Conservation (phyloP, 1,140 invertebrate genomes). For the Trichoplusia ni region DNA sequence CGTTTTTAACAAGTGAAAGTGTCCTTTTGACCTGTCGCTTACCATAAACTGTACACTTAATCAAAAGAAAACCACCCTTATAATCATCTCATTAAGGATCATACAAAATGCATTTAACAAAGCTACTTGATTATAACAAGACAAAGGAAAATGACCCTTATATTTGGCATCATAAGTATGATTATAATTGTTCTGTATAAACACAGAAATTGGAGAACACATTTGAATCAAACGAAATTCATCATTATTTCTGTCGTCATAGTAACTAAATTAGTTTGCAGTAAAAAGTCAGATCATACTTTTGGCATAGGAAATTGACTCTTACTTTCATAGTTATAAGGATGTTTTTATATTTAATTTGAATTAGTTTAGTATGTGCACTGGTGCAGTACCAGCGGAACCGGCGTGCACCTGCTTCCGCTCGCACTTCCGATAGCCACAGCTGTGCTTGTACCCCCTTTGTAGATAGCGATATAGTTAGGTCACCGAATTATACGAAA, state of each 20-base stretch:
- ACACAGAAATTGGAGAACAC: neutral
- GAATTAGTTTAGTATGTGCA: conserved; percentile 8
- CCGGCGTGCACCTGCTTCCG: conserved; percentile 57
- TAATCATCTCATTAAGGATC: neutral
- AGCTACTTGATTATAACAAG: no score
- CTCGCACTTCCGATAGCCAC: conserved; percentile 39
- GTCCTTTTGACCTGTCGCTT: conserved; percentile 10
- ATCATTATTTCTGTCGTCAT: neutral
- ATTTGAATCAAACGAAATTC: neutral
- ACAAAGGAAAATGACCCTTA: no score
- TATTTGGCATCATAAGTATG: no score
- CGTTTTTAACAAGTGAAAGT: conserved; percentile 20
- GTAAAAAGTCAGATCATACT: no score
- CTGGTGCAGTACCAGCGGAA: conserved; percentile 42
- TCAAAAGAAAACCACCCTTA: neutral
- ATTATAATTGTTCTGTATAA: neutral
- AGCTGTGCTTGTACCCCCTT: neutral
- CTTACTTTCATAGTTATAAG: neutral
- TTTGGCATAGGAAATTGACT: neutral
- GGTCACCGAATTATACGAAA: no score
- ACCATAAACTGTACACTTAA: neutral
- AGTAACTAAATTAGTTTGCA: neutral
- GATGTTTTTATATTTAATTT: neutral
- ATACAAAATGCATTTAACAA: neutral
- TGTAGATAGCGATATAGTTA: neutral